Evolutionary conservation across 2,888 invertebrate species (phyloP).

Genomic region (Noctua janthe): DNA sequence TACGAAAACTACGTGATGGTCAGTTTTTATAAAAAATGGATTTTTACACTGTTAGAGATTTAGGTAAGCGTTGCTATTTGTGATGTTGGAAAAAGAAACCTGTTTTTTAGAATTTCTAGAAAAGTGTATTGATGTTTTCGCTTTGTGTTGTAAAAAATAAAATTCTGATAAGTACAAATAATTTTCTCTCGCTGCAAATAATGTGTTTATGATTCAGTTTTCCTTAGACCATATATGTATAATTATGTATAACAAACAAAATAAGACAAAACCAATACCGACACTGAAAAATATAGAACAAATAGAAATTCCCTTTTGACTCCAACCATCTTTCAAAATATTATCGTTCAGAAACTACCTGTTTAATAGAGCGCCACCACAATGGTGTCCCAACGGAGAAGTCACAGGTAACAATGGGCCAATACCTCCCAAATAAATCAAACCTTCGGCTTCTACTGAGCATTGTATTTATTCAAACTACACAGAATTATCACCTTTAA

Average conservation of each 20-base stretch:
- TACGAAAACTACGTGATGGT: background rate
- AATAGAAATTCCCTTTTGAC: constrained; percentile 56
- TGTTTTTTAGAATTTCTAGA: background rate
- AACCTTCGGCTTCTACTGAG: constrained; percentile 64
- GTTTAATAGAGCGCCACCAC: constrained; percentile 64
- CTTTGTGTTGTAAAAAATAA: background rate
- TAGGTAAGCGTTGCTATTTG: background rate
- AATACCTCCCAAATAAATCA: constrained; percentile 70
- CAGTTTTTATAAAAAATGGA: background rate
- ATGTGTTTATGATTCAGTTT: background rate
- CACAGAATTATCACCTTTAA: constrained; percentile 62
- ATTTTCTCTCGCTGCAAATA: too few species aligned
- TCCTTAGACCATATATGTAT: too few species aligned
- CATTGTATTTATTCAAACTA: constrained; percentile 53
- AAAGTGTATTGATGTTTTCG: background rate
- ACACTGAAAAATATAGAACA: constrained; percentile 21
- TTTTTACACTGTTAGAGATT: background rate
- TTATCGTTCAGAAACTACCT: constrained; percentile 64
- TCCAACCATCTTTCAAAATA: constrained; percentile 64
- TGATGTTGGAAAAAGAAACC: background rate
- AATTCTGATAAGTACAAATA: background rate
- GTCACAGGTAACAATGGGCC: constrained; percentile 69
- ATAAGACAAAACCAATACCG: background rate
- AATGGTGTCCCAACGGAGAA: constrained; percentile 64
- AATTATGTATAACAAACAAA: too few species aligned